Evolutionary conservation across 1,140 invertebrate genomes (phyloP), one percentile per base, ranked within the genome.

Genomic region (Trachymyrmex cornetzi): DNA sequence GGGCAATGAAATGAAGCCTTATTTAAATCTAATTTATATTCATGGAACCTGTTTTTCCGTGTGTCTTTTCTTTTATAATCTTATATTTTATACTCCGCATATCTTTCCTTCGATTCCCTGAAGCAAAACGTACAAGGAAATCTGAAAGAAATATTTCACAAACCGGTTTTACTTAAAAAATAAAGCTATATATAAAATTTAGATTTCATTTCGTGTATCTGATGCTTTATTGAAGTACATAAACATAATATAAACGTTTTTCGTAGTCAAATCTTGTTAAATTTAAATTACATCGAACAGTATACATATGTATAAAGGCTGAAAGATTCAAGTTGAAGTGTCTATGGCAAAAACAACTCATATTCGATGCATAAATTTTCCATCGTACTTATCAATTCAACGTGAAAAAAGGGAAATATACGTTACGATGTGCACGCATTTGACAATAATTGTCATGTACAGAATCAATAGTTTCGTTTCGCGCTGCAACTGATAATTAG

Each of bases 401-500:
- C 0, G 5, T 27, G 44, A 22, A 22, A 59, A 44, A 82, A 24
- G 16, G 24, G 0, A 48, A 72, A 30, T 69, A 72, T 30, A 27
- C 16, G 50, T 9, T 64, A 77, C 48, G 30, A 27, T n/a, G 34
- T 11, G 63, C 19, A 44, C 64, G 14, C 4, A 69, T 69, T 69
- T 69, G 80, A 74, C 67, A 61, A 61, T 82, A 82, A 82, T 61
- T 50, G 80, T 74, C 53, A n/a, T 55, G 34, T 19, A 9, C 38
- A 53, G 44, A 67, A 88, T 86, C 75, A 77, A 80, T 74, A 80
- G 66, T 61, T 72, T 72, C 11, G 48, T 81, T 64, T 50, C 27
- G 48, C 34, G 30, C 5, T 50, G 59, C 44, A 75, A 27, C n/a
- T 87, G 87, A 88, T 77, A 88, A 88, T 88, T 87, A 87, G 87